Conservation (phyloP, 2,113 vertebrate species). For the Triplophysa rosa region DNA sequence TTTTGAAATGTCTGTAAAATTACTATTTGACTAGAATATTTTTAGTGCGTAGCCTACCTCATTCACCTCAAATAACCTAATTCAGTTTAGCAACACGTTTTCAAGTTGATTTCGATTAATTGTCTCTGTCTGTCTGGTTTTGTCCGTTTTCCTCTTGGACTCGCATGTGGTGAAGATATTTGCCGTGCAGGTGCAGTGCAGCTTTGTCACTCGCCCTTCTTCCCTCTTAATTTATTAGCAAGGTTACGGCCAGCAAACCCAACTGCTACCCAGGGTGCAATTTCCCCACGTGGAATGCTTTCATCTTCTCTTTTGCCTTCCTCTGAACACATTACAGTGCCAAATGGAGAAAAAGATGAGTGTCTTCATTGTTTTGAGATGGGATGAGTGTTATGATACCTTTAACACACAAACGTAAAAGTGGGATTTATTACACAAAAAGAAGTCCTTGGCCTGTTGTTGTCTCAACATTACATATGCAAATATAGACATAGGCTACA, state of each 20-base stretch:
- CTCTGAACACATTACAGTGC: slow-evolving; percentile 58
- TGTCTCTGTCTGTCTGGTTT: slow-evolving; percentile 55
- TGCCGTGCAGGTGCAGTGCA: slow-evolving; percentile 83
- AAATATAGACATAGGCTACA: no score
- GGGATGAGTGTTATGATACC: not conserved
- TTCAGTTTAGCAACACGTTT: not conserved
- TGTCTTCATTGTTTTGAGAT: slow-evolving; percentile 37
- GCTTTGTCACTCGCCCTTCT: slow-evolving; percentile 59
- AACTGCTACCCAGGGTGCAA: slow-evolving; percentile 72
- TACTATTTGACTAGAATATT: no score
- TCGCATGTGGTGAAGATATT: slow-evolving; percentile 63
- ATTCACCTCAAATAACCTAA: not conserved
- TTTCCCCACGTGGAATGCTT: slow-evolving; percentile 82
- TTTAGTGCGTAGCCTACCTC: no score
- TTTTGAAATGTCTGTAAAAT: no score
- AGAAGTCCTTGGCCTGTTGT: not conserved
- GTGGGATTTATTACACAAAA: not conserved
- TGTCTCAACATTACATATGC: not conserved
- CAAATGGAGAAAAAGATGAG: slow-evolving; percentile 58
- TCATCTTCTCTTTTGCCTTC: slow-evolving; percentile 72
- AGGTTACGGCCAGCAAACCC: slow-evolving; percentile 77
- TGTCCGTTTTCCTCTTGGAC: slow-evolving; percentile 52
- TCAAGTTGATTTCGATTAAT: slow-evolving; percentile 50
- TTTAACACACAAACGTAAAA: not conserved
- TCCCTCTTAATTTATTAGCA: slow-evolving; percentile 78